A percentile compares a stretch with the other conserved stretches of the same genome.
Evolutionary conservation across 2,113 vertebrate genomes (phyloP).

Genomic region (Alosa alosa): DNA sequence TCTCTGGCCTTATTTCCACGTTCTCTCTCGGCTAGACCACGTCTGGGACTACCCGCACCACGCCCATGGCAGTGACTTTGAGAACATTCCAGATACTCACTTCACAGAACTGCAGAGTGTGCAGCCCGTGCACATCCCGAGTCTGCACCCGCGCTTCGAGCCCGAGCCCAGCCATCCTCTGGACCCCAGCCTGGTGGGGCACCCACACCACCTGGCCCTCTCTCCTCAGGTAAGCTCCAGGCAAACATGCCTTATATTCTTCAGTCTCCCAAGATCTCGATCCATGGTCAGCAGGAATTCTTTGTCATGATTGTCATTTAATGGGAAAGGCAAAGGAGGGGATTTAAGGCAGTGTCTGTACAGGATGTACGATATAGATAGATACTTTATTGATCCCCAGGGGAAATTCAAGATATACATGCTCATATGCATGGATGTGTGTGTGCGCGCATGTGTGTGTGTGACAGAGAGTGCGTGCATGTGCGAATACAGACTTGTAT

Average conservation of each 20-base stretch:
- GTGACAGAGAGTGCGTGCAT: too few relatives aligned
- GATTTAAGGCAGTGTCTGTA: too few relatives aligned
- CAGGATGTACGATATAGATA: too few relatives aligned
- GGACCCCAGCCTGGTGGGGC: slow-evolving; percentile 76
- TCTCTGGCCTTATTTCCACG: slow-evolving; percentile 11
- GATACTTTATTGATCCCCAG: too few relatives aligned
- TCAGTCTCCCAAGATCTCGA: too few relatives aligned
- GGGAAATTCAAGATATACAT: too few relatives aligned
- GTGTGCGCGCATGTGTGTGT: too few relatives aligned
- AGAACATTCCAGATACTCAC: slow-evolving; percentile 85
- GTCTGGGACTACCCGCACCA: slow-evolving; percentile 87
- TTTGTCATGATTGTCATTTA: too few relatives aligned
- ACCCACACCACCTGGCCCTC: slow-evolving; percentile 67
- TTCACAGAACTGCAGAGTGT: slow-evolving; percentile 97
- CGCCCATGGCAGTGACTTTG: slow-evolving; percentile 83
- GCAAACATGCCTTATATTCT: not conserved
- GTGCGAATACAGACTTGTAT: too few relatives aligned
- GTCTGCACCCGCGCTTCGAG: slow-evolving; percentile 82
- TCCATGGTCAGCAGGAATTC: too few relatives aligned
- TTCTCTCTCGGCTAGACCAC: slow-evolving; percentile 74
- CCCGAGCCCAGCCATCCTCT: slow-evolving; percentile 83
- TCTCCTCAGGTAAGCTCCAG: slow-evolving; percentile 62
- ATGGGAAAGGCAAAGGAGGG: too few relatives aligned
- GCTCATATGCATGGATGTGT: too few relatives aligned
- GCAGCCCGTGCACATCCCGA: slow-evolving; percentile 83